These are phyloP conservation scores for Falco biarmicus DNA, from an alignment of 2,797 vertebrate species.

Conservation along the genomic window DNA sequence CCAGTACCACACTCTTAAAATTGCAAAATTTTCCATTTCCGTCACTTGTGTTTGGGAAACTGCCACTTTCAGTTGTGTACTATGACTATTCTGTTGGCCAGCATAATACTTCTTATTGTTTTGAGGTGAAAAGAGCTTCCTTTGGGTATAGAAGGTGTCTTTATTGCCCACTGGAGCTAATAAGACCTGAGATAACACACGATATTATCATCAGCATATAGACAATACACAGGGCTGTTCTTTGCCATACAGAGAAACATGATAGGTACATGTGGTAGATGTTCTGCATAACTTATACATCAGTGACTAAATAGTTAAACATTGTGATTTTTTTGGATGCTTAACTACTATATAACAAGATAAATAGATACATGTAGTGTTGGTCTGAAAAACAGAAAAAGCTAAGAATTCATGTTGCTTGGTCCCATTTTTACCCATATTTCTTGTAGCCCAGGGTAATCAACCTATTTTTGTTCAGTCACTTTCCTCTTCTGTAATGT, in stretches of 20 bases:
- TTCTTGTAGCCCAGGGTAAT: background rate
- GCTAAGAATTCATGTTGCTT: background rate
- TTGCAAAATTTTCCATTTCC: background rate
- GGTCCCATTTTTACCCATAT: background rate
- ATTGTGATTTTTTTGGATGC: background rate
- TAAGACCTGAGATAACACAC: background rate
- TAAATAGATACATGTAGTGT: background rate
- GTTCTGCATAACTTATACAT: background rate
- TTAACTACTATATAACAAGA: background rate
- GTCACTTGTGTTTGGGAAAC: background rate
- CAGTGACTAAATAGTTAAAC: background rate
- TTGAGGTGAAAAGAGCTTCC: background rate
- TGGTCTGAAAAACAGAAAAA: background rate
- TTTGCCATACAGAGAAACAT: background rate
- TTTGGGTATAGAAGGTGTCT: background rate
- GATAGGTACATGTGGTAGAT: too few species aligned
- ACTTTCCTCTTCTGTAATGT: background rate
- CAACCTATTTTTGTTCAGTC: background rate
- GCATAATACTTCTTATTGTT: background rate
- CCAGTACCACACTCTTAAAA: background rate
- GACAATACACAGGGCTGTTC: background rate
- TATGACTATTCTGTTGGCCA: background rate
- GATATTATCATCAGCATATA: background rate
- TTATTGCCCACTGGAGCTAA: background rate
- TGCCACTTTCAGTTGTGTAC: background rate